These are phyloP conservation scores for Callorhinus ursinus DNA, from an alignment of 2,113 vertebrate species.

Conservation along the genomic window DNA sequence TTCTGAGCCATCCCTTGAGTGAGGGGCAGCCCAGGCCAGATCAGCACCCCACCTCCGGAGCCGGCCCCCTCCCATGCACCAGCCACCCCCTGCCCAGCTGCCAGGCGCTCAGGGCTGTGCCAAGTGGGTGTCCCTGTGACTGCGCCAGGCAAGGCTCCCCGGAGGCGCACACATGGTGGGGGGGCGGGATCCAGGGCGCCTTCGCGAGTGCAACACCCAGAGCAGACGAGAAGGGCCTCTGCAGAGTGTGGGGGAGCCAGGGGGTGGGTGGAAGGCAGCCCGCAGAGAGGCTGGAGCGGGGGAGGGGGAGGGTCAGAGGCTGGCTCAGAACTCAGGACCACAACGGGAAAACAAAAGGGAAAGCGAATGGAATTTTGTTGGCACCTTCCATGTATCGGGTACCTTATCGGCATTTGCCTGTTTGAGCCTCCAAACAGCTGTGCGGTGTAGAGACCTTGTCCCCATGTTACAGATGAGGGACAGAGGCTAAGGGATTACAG, in stretches of 20 bases:
- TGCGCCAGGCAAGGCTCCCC: not conserved
- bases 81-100: conserved; percentile 48
- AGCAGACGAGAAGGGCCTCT: not conserved
- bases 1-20: not conserved
- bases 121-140: not conserved
- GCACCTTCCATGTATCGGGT: fast-evolving
- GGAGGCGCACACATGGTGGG: not conserved
- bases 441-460: fast-evolving
- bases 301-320: fast-evolving
- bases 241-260: fast-evolving
- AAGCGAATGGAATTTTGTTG: fast-evolving
- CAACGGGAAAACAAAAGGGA: not conserved
- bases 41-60: not conserved
- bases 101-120: not conserved
- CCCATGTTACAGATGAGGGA: not conserved
- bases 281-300: not conserved
- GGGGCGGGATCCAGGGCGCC: not conserved
- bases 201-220: not conserved
- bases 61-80: not conserved
- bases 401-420: not conserved
- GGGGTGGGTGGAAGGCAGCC: not conserved
- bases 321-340: not conserved
- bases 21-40: not conserved
- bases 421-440: not conserved
- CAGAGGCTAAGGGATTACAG: not conserved